Conservation (phyloP, 2,113 vertebrate species). For the Bagarius yarrelli region DNA sequence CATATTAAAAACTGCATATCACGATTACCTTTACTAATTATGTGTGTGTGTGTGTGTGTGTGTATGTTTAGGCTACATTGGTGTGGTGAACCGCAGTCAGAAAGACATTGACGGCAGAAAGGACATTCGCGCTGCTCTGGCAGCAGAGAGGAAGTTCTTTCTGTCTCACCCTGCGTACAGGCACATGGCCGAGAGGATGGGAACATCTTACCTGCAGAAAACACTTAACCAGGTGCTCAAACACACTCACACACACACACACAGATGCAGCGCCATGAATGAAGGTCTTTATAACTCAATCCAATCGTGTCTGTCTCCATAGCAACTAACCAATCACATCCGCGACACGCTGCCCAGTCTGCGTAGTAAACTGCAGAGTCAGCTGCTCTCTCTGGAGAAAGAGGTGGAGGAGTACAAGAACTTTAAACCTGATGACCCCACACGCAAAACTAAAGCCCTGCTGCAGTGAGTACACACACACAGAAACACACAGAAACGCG, state of each 20-base stretch:
- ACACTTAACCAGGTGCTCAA: constrained; percentile 32
- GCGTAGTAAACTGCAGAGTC: constrained; percentile 92
- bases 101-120: constrained; percentile 97
- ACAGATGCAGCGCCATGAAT: not conserved
- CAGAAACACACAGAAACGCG: constrained; percentile 24
- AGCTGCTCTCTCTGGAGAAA: constrained; percentile 90
- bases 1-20: too few species aligned
- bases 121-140: constrained; percentile 85
- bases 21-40: too few species aligned
- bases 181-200: constrained; percentile 96
- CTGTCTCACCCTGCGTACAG: constrained; percentile 90
- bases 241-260: constrained; percentile 9
- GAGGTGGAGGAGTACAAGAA: constrained; percentile 97
- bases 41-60: constrained; percentile 1
- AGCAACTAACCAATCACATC: constrained; percentile 98
- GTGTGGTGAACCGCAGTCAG: constrained; percentile 95
- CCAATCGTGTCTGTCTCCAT: not conserved
- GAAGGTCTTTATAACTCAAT: not conserved
- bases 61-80: constrained; percentile 82
- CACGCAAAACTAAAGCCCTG: constrained; percentile 91
- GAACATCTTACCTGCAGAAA: constrained; percentile 88
- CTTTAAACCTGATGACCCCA: constrained; percentile 89
- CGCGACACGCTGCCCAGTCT: constrained; percentile 87
- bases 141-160: constrained; percentile 94
- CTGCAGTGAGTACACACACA: constrained; percentile 76